These are phyloP conservation scores for Danaus melanippus DNA, from an alignment of 1,140 invertebrate genomes.

Conservation along the genomic window DNA sequence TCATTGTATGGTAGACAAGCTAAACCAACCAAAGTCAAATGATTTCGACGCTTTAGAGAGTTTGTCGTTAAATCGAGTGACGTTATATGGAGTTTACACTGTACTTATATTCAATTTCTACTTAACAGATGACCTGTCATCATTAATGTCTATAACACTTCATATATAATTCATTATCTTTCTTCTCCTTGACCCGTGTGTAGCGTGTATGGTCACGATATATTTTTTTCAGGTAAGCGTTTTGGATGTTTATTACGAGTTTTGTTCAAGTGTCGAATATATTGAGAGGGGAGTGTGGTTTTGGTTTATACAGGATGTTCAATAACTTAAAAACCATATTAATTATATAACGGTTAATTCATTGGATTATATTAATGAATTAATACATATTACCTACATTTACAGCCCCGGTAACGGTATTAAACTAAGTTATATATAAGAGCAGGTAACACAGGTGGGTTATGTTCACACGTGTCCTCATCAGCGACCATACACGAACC, in stretches of 20 bases:
- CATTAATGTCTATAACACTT: neutral
- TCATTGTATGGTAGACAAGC: too few species aligned
- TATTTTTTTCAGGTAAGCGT: conserved; percentile 47
- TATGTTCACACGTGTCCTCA: conserved; percentile 1
- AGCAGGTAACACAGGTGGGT: conserved; percentile 16
- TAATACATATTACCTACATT: conserved; percentile 9
- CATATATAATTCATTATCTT: neutral
- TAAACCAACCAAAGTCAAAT: too few species aligned
- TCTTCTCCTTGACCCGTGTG: neutral
- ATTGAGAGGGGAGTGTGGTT: conserved; percentile 12
- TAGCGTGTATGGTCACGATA: conserved; percentile 18
- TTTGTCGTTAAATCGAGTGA: too few species aligned
- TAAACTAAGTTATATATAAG: conserved; percentile 1
- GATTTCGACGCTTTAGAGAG: too few species aligned
- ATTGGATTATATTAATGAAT: neutral
- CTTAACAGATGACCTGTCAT: too few species aligned
- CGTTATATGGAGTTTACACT: too few species aligned
- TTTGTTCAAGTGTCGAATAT: too few species aligned
- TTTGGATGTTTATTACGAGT: conserved; percentile 22
- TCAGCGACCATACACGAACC: neutral
- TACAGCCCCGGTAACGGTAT: conserved; percentile 10
- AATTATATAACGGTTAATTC: too few species aligned
- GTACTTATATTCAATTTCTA: too few species aligned
- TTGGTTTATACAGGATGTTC: conserved; percentile 4
- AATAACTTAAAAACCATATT: too few species aligned